Evolutionary conservation across 1,140 invertebrate genomes (phyloP).

Genomic region (Orussus abietinus): DNA sequence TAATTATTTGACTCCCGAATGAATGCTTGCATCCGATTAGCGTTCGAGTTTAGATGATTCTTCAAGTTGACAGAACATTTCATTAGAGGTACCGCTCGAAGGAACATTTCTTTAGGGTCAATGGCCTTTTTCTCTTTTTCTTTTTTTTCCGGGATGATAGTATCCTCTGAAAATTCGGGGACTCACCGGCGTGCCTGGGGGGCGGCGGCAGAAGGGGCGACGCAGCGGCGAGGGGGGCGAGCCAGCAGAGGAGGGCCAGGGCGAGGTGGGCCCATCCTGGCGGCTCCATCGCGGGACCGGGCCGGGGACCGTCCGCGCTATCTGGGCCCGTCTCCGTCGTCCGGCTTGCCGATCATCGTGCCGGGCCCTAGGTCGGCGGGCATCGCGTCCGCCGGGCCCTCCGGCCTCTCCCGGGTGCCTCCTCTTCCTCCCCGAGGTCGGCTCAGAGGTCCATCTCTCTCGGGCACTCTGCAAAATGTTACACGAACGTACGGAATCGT

Average conservation of each 20-base stretch:
- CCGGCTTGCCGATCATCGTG: conserved; percentile 22
- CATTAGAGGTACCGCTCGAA: too few species aligned
- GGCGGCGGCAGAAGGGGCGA: conserved; percentile 32
- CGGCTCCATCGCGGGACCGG: conserved; percentile 23
- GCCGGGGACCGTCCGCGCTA: conserved; percentile 17
- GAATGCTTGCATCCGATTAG: too few species aligned
- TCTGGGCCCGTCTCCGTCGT: conserved; percentile 18
- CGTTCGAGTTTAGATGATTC: too few species aligned
- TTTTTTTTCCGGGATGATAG: too few species aligned
- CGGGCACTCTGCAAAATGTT: too few species aligned
- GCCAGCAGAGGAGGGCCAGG: conserved; percentile 20
- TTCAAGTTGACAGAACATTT: too few species aligned
- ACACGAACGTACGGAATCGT: too few species aligned
- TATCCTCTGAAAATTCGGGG: too few species aligned
- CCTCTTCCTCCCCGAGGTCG: not conserved
- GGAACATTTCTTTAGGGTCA: too few species aligned
- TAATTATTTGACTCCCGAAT: too few species aligned
- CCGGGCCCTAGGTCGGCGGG: conserved; percentile 20
- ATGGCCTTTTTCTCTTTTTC: too few species aligned
- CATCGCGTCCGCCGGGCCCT: conserved; percentile 25
- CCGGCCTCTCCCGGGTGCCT: not conserved
- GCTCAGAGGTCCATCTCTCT: not conserved
- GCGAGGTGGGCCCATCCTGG: conserved; percentile 20
- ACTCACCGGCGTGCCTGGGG: conserved; percentile 36
- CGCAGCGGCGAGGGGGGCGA: conserved; percentile 28